Evolutionary conservation across 2,113 vertebrate genomes (phyloP), one percentile per base, ranked within the genome.

Genomic region (Micronisus gabar): DNA sequence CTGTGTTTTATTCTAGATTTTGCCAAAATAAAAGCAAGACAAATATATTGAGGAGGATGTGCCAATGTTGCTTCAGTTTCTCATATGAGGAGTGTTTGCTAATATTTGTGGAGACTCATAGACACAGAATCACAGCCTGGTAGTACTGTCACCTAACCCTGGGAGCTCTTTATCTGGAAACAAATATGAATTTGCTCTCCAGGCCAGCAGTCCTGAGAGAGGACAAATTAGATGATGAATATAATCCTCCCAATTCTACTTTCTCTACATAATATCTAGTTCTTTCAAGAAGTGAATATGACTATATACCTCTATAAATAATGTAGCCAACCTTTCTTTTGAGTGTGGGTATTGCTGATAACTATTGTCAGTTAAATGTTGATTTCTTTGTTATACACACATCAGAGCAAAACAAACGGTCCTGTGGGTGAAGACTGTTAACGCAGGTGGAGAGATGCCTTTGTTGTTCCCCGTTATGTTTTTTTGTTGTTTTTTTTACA

Each of bases 361-460:
- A 4, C 82, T 78, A 0, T 29, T 83, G 55, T 47, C 94, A 36
- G 93, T 95, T 96, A 30, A 40, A 30, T 13, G 68, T 52, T 43
- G 94, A 38, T 75, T 74, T 45, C 86, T 87, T 45, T 79, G 89
- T 85, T 0, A 2, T 10, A 29, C 86, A 41, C 89, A 67, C 93
- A 80, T 80, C 90, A 80, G 67, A 93, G 93, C 71, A 48, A 47
- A 81, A 34, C 65, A 38, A 86, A 94, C n/a, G 15, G 53, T 20
- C 48, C 87, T 73, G 90, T 29, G 91, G 40, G 32, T 45, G 55
- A 43, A 15, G 53, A 6, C 92, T 52, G 86, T 85, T 67, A 30
- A 3, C 3, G 1, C 95, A 91, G 93, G 91, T 94, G 94, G 58
- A 3, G 91, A 63, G 81, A 3, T 50, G 62, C 47, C 53, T 75